A percentile compares a stretch with the other conserved stretches of the same genome.
These are phyloP conservation scores for Campylorhamphus procurvoides DNA, from an alignment of 2,113 vertebrate species.

Conservation along the genomic window DNA sequence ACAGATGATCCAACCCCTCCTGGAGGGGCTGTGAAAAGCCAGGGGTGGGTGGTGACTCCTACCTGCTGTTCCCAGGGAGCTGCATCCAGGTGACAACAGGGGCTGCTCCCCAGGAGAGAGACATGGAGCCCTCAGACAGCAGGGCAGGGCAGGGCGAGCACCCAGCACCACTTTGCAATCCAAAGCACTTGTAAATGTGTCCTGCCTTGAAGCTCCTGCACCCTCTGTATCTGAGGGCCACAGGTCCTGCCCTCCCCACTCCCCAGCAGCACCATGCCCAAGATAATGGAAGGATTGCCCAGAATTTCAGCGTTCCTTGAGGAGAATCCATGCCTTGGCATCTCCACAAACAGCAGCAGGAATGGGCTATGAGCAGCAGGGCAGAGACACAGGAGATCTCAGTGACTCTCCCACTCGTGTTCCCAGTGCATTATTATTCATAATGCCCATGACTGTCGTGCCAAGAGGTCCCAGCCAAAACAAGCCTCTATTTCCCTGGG, in stretches of 20 bases:
- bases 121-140: rapidly evolving
- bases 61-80: not conserved
- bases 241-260: not conserved
- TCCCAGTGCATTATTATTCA: rapidly evolving
- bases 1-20: not conserved
- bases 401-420: rapidly evolving
- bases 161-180: not conserved
- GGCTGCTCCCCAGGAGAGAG: rapidly evolving
- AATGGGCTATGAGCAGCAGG: not conserved
- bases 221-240: rapidly evolving
- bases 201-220: not conserved
- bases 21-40: not conserved
- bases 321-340: not conserved
- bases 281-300: not conserved
- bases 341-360: not conserved
- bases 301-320: not conserved
- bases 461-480: not conserved
- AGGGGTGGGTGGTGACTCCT: not conserved
- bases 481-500: not conserved
- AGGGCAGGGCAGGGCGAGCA: not conserved
- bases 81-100: not conserved
- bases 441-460: rapidly evolving
- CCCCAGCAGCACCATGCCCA: not conserved
- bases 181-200: not conserved
- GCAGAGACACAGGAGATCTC: not conserved